These are phyloP conservation scores for Drosophila stalkeri DNA, from an alignment of 2,888 invertebrate genomes.

Conservation along the genomic window DNA sequence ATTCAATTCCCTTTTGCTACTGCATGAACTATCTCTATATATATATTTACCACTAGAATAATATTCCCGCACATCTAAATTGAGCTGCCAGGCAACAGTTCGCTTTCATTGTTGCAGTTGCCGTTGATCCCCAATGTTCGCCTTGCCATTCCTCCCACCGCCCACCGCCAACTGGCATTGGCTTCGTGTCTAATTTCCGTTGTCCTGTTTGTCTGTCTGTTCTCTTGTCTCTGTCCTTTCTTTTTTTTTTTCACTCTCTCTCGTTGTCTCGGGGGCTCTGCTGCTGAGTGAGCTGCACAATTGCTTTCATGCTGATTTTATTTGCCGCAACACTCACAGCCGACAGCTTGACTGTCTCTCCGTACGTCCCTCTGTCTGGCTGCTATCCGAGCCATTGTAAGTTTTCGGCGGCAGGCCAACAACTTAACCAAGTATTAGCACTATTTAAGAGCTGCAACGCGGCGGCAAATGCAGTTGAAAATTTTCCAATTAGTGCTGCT, in stretches of 20 bases:
- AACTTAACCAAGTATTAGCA: constrained; percentile 59
- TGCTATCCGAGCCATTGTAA: constrained; percentile 17
- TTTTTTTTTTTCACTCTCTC: neutral
- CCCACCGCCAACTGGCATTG: constrained; percentile 26
- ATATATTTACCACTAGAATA: neutral
- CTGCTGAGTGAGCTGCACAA: constrained; percentile 60
- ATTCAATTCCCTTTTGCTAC: neutral
- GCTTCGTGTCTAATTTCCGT: constrained; percentile 23
- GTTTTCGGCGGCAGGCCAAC: constrained; percentile 44
- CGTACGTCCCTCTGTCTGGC: constrained; percentile 12
- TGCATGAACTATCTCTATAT: neutral
- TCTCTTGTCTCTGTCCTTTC: neutral
- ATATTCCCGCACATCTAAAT: constrained; percentile 8
- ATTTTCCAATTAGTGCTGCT: constrained; percentile 67
- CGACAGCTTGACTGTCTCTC: constrained; percentile 32
- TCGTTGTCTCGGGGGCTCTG: constrained; percentile 49
- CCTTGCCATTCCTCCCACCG: no score
- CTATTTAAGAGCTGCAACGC: constrained; percentile 42
- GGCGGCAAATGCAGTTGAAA: constrained; percentile 42
- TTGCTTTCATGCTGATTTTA: constrained; percentile 70
- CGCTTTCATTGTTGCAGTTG: constrained; percentile 40
- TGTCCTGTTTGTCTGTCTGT: constrained; percentile 28
- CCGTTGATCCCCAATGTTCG: constrained; percentile 16
- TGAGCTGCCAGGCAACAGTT: constrained; percentile 17
- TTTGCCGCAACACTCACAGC: constrained; percentile 49